Conservation (phyloP, 2,888 invertebrate genomes). For the Flexamia atlantica region DNA sequence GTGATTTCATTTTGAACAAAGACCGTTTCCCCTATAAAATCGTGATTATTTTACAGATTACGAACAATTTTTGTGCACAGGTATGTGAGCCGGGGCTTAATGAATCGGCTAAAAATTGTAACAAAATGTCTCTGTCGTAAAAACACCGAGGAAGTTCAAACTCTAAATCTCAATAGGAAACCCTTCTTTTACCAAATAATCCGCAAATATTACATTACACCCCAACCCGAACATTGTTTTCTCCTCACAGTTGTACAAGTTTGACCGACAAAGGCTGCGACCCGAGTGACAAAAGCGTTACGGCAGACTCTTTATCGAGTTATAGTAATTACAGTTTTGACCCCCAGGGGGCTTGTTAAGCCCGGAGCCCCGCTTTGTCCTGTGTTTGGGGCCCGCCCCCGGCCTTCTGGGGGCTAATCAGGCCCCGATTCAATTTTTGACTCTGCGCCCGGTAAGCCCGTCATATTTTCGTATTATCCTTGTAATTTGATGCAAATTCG, state of each 20-base stretch:
- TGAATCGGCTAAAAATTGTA: no score
- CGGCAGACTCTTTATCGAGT: conserved; percentile 38
- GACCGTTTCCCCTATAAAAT: no score
- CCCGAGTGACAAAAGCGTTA: conserved; percentile 29
- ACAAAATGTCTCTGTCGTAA: no score
- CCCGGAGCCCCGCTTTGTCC: conserved; percentile 30
- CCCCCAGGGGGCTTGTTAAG: conserved; percentile 39
- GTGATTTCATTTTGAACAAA: no score
- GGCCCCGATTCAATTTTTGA: conserved; percentile 44
- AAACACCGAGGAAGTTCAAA: no score
- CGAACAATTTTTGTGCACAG: no score
- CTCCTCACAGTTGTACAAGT: conserved; percentile 9
- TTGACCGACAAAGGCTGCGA: conserved; percentile 31
- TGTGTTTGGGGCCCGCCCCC: not conserved
- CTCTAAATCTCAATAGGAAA: no score
- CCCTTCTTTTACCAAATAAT: no score
- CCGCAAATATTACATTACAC: no score
- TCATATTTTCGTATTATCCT: conserved; percentile 8
- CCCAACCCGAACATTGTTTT: not conserved
- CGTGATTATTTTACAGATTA: no score
- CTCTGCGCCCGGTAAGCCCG: conserved; percentile 17
- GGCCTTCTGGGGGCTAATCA: conserved; percentile 47
- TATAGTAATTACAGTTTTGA: conserved; percentile 43
- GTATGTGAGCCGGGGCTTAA: no score
- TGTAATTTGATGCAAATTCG: conserved; percentile 41